phyloP scores from a whole-genome alignment of 1,140 invertebrate genomes.

The Pseudomyrmex dendroicus region DNA sequence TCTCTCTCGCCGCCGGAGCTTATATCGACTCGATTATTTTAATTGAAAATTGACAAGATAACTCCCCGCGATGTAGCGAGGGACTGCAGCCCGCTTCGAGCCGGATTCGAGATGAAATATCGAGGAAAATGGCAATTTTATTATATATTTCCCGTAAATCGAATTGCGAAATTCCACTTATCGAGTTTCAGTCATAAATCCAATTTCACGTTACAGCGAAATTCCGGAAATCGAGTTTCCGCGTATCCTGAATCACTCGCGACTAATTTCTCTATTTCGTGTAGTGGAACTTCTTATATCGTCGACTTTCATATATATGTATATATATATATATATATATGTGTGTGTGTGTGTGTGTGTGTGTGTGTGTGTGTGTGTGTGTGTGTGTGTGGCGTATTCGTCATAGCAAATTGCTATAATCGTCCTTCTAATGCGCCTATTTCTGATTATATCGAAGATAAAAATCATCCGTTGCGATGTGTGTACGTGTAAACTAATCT shows the following conservation, averaged over 20 bases:
- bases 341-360: too few relatives aligned
- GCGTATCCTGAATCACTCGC: slow-evolving; percentile 59
- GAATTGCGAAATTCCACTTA: slow-evolving; percentile 61
- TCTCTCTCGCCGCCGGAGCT: slow-evolving; percentile 8
- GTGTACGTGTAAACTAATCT: too few relatives aligned
- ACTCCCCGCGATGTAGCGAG: slow-evolving; percentile 44
- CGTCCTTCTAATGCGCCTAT: too few relatives aligned
- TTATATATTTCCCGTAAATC: slow-evolving; percentile 62
- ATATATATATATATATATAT: too few relatives aligned
- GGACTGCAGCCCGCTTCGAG: slow-evolving; percentile 45
- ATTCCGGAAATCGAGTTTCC: slow-evolving; percentile 61
- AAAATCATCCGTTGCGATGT: too few relatives aligned
- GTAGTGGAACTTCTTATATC: slow-evolving; percentile 45
- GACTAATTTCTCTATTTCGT: slow-evolving; percentile 59
- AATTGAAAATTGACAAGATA: slow-evolving; percentile 62
- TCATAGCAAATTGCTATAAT: too few relatives aligned
- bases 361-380: too few relatives aligned
- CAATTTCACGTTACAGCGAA: slow-evolving; percentile 60
- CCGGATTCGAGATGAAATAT: slow-evolving; percentile 58
- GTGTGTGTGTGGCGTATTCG: too few relatives aligned
- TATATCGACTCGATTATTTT: slow-evolving; percentile 62
- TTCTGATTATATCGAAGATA: too few relatives aligned
- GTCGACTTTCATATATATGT: slow-evolving; percentile 11
- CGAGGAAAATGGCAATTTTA: slow-evolving; percentile 62
- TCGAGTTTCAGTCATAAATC: slow-evolving; percentile 62